A percentile compares a stretch with the other conserved stretches of the same genome.
Evolutionary conservation across 2,797 vertebrate genomes (phyloP).

Genomic region (Cuculus canorus): DNA sequence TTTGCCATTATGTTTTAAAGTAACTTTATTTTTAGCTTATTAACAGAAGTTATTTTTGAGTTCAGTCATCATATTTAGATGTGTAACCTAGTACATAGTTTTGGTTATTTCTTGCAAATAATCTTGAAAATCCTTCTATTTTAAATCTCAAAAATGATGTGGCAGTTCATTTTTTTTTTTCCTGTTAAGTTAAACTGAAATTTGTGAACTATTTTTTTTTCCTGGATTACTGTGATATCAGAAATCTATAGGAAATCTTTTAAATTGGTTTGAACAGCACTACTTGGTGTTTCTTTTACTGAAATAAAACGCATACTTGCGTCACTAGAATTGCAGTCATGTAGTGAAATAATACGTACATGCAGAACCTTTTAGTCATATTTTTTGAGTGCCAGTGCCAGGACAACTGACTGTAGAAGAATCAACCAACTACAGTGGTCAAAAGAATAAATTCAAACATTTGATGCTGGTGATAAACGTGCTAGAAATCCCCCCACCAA

Average conservation of each 20-base stretch:
- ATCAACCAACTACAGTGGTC: neutral
- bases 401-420: neutral
- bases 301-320: conserved; percentile 47
- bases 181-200: neutral
- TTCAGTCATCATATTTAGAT: neutral
- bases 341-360: neutral
- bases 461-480: conserved; percentile 26
- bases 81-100: neutral
- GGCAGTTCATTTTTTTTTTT: neutral
- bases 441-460: conserved; percentile 10
- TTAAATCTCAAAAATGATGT: neutral
- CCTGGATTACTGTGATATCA: conserved; percentile 38
- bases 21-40: neutral
- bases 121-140: conserved; percentile 43
- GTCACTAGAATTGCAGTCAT: neutral
- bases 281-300: conserved; percentile 32
- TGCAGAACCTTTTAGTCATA: conserved; percentile 18
- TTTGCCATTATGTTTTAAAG: neutral
- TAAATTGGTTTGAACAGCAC: conserved; percentile 34
- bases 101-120: conserved; percentile 26
- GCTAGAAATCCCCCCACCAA: rapidly evolving
- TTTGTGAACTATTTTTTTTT: conserved; percentile 2
- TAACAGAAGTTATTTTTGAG: neutral
- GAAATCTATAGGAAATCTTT: conserved; percentile 40
- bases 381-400: conserved; percentile 31